Evolutionary conservation across 2,888 invertebrate genomes (phyloP).

Genomic region (Gibbula magus): DNA sequence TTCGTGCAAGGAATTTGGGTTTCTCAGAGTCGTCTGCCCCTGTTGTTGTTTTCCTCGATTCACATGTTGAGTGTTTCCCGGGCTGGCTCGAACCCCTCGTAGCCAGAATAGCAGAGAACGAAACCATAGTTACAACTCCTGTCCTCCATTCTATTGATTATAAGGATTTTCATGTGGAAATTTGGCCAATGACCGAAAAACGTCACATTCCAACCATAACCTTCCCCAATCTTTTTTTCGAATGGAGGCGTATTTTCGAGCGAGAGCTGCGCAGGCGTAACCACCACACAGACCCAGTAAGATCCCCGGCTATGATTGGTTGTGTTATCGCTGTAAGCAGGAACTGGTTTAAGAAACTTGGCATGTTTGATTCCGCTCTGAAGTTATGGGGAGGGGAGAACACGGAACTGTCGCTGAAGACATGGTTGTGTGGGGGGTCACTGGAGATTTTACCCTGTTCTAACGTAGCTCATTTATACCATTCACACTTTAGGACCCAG

Average conservation of each 20-base stretch:
- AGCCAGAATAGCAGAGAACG: background rate
- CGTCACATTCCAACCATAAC: background rate
- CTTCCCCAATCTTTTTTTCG: background rate
- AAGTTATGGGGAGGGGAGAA: background rate
- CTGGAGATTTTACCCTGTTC: background rate
- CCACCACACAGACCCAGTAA: background rate
- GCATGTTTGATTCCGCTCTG: background rate
- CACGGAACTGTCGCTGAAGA: background rate
- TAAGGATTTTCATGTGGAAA: background rate
- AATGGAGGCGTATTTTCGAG: background rate
- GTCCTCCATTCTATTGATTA: background rate
- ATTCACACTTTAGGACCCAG: conserved; percentile 76
- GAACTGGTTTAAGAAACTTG: background rate
- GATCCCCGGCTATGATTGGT: background rate
- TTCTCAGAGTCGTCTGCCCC: background rate
- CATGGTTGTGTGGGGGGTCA: background rate
- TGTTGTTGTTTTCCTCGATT: background rate
- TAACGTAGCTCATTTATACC: background rate
- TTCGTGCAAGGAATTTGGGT: background rate
- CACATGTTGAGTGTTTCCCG: background rate
- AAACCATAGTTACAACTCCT: background rate
- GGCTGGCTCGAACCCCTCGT: background rate
- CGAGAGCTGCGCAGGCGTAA: background rate
- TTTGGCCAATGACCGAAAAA: background rate
- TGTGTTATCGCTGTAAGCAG: background rate